These are phyloP conservation scores for Pluvianellus socialis DNA, from an alignment of 2,113 vertebrate species.

Conservation along the genomic window DNA sequence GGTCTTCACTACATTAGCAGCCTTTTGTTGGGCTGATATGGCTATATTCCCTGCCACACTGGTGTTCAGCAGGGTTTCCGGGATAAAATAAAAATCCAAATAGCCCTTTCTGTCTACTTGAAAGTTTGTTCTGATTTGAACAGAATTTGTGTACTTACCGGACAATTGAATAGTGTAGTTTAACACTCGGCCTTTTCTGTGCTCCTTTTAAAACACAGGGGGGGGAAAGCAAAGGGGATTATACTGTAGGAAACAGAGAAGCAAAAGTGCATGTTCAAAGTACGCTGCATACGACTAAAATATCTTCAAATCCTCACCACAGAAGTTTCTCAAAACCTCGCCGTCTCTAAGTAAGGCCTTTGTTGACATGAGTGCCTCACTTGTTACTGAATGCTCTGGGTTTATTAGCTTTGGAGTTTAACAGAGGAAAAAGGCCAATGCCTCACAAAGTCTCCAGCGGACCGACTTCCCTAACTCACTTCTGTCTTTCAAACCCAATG, in stretches of 20 bases:
- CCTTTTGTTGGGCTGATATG: conserved; percentile 45
- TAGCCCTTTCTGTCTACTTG: conserved; percentile 33
- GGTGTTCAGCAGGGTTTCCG: neutral
- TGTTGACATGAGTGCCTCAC: conserved; percentile 66
- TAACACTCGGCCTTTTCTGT: conserved; percentile 63
- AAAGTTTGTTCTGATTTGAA: conserved; percentile 63
- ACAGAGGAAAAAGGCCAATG: conserved; percentile 25
- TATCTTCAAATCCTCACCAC: conserved; percentile 48
- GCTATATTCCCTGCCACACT: neutral
- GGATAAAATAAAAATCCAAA: conserved; percentile 12
- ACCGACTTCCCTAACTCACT: neutral
- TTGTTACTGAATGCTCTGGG: neutral
- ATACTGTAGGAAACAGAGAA: conserved; percentile 49
- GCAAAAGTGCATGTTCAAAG: neutral
- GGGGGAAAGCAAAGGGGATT: conserved; percentile 50
- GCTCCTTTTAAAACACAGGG: conserved; percentile 59
- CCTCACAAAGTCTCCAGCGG: neutral
- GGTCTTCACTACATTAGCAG: conserved; percentile 20
- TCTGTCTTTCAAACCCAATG: neutral
- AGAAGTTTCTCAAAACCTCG: conserved; percentile 54
- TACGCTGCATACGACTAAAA: conserved; percentile 18
- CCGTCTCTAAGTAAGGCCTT: conserved; percentile 55
- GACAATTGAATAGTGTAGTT: conserved; percentile 47
- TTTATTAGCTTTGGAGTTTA: conserved; percentile 59
- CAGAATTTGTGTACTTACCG: conserved; percentile 54